A percentile compares a stretch with the other conserved stretches of the same genome.
Evolutionary conservation across 2,113 vertebrate genomes (phyloP).

Genomic region (Galbula dea): DNA sequence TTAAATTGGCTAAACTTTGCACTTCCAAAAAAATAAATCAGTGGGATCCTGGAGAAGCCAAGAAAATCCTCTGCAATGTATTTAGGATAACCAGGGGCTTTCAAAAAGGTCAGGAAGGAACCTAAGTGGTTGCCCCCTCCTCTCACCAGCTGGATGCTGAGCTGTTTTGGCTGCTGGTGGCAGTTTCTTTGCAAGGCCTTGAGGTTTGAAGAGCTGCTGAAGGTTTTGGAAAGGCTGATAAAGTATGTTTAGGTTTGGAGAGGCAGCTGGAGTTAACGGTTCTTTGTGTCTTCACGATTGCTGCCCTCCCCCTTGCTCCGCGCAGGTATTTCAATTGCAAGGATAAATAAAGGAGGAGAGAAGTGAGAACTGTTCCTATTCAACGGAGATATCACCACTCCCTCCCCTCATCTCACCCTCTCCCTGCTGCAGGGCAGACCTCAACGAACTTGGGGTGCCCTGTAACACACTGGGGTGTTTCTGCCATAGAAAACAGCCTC

Average conservation of each 20-base stretch:
- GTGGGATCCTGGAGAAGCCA: neutral
- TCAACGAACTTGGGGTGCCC: neutral
- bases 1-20: neutral
- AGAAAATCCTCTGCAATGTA: neutral
- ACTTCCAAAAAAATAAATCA: neutral
- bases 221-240: neutral
- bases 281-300: neutral
- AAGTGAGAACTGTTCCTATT: neutral
- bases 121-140: neutral
- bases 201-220: neutral
- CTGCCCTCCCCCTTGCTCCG: neutral
- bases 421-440: neutral
- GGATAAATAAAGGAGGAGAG: neutral
- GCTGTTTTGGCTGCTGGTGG: neutral
- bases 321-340: neutral
- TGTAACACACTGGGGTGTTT: fast-evolving
- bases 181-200: neutral
- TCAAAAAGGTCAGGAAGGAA: neutral
- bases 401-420: neutral
- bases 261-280: neutral
- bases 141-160: neutral
- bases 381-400: neutral
- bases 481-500: neutral
- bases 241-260: neutral
- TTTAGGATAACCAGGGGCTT: neutral